Base-by-base conservation (phyloP, 2,888 invertebrate genomes). In the Euplexia lucipara region DNA sequence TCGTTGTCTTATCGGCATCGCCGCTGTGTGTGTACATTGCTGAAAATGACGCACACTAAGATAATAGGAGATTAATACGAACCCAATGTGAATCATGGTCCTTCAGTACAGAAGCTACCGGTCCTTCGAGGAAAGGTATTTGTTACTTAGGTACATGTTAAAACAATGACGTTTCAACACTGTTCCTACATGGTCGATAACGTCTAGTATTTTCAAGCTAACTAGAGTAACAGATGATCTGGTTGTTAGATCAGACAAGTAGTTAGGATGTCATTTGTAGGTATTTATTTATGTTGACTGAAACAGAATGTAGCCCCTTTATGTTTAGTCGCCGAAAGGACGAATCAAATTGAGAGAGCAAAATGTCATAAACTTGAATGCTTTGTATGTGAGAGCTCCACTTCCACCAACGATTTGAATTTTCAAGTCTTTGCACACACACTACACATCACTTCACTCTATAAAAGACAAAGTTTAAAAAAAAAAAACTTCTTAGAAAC, bases 11-110 rank as follows among this genome's bases (percentile, higher is more conserved):
- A 93, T 92, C 93, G 87, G 83, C 84, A 90, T 88, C 88, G 86
- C 83, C 78, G 83, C 47, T 75, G 85, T 83, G 83, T 90, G 87
- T 91, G 88, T 90, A 88, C 89, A 86, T 90, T 90, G 90, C 91
- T 91, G 90, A 92, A 92, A 90, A 82, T 93, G 92, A 93, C 92
- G 91, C 89, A 87, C 83, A 78, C 71, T 78, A 64, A 83, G 88
- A 88, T 89, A 87, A 82, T 68, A 70, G 62, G 53, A 76, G 84
- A 84, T 84, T 84, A 84, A 72, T 80, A 74, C 57, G 83, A 83
- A 85, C 64, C 79, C 70, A 34, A 71, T 69, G 78, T 83, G 83
- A 84, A 78, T 81, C 78, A 83, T 74, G 53, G 20, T 60, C 37
- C 60, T 70, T 32, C 45, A 60, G 35, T 69, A 30, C 14, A 44